These are phyloP conservation scores for Eudasyphora cyanicolor DNA, from an alignment of 2,888 invertebrate species.

Conservation along the genomic window DNA sequence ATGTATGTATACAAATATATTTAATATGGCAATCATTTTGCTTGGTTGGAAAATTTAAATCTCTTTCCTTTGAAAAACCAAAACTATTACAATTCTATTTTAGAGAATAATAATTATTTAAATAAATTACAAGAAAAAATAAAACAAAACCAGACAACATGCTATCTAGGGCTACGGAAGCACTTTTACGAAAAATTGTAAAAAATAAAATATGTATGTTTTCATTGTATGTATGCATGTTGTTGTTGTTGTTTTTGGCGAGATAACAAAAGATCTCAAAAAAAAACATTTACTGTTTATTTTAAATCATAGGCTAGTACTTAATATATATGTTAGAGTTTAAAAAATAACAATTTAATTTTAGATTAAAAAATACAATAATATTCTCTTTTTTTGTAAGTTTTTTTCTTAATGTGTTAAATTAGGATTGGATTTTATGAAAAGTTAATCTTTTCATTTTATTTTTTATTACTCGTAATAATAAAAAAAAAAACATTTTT, in stretches of 20 bases:
- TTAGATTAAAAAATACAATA: background rate
- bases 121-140: too few species aligned
- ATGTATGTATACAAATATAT: background rate
- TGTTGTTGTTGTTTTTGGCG: background rate
- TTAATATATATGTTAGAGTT: background rate
- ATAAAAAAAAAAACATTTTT: conserved; percentile 6
- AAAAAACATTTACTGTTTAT: conserved; percentile 8
- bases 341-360: conserved; percentile 3
- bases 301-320: conserved; percentile 24
- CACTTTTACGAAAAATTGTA: conserved; percentile 45
- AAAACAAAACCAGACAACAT: too few species aligned
- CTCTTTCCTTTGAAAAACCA: background rate
- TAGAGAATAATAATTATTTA: conserved; percentile 5
- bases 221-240: background rate
- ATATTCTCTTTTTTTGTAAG: background rate
- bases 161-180: conserved; percentile 38
- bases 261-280: conserved; percentile 5
- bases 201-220: conserved; percentile 14
- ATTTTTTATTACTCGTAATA: too few species aligned
- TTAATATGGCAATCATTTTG: conserved; percentile 7
- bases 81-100: background rate
- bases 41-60: background rate
- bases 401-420: background rate
- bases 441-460: background rate
- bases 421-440: background rate